Base-by-base conservation (phyloP, 2,797 vertebrate genomes). In the Loriculus beryllinus region DNA sequence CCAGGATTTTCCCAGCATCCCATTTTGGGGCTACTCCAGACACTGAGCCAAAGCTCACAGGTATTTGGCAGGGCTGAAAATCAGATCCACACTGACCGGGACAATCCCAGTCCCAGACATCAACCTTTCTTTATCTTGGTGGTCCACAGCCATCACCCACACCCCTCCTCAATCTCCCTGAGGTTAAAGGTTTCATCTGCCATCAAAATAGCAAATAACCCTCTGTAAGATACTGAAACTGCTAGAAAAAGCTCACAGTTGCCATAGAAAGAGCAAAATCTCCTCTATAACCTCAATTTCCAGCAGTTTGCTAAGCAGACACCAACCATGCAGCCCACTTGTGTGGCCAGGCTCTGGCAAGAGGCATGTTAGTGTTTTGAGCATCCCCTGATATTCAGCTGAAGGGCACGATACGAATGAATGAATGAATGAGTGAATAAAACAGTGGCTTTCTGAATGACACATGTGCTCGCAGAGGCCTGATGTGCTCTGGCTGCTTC, bases 321-420 rank as follows among this genome's bases (percentile, higher is more conserved):
- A 11, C 20, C 0, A 1, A 3, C 14, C 2, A n/a, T n/a, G n/a
- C n/a, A n/a, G n/a, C 60, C 59, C 43, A 1, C 14, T 13, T 17
- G 51, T 3, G 19, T 42, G n/a, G 19, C 52, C 10, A 1, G 59
- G 57, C 43, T 47, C 60, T 20, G 67, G 49, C 56, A 54, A 35
- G 37, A 31, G 0, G 9, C 15, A 1, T 2, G 0, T 33, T 29
- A 2, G 6, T 17, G 52, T 67, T 76, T 80, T 31, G 52, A 47
- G 33, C 68, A 39, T 43, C 33, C 70, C 45, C 16, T 22, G 75
- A n/a, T 42, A 23, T 18, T 33, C 48, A 25, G 29, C 49, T 35
- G 76, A 74, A 81, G 82, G 59, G 49, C 43, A 51, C 7, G 9
- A 49, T 33, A 42, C 0, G 20, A 47, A 14, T 0, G 20, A 47